Conservation (phyloP, 2,113 vertebrate genomes). For the Anhinga rufa region DNA sequence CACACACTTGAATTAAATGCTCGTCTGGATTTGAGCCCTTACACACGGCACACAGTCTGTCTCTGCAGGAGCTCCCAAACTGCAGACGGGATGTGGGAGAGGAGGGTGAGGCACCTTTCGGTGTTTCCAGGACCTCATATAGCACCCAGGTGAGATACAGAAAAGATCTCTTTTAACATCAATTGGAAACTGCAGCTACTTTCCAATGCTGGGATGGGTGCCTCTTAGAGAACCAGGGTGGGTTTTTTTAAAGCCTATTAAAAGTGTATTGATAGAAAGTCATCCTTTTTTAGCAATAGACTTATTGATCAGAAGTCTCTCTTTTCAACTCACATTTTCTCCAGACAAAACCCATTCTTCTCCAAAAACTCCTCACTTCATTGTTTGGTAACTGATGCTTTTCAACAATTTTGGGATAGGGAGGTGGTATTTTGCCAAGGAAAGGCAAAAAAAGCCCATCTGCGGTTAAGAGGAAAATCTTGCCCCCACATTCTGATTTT, state of each 20-base stretch:
- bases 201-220: background rate
- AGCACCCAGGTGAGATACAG: background rate
- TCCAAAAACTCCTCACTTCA: background rate
- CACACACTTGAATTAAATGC: conserved; percentile 14
- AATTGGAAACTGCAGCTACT: background rate
- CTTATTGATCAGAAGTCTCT: conserved; percentile 1
- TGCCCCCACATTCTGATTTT: background rate
- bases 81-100: background rate
- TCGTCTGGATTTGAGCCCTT: background rate
- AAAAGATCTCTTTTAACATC: background rate
- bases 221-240: background rate
- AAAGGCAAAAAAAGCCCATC: background rate
- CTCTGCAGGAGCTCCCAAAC: background rate
- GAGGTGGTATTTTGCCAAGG: background rate
- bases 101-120: background rate
- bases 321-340: background rate
- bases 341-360: background rate
- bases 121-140: background rate
- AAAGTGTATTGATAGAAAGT: background rate
- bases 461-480: background rate
- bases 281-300: background rate
- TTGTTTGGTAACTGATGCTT: background rate
- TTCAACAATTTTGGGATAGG: background rate
- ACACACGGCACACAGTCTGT: background rate
- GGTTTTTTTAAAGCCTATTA: background rate